Conservation (phyloP, 2,888 invertebrate species). For the Rhabditoides inermis region DNA sequence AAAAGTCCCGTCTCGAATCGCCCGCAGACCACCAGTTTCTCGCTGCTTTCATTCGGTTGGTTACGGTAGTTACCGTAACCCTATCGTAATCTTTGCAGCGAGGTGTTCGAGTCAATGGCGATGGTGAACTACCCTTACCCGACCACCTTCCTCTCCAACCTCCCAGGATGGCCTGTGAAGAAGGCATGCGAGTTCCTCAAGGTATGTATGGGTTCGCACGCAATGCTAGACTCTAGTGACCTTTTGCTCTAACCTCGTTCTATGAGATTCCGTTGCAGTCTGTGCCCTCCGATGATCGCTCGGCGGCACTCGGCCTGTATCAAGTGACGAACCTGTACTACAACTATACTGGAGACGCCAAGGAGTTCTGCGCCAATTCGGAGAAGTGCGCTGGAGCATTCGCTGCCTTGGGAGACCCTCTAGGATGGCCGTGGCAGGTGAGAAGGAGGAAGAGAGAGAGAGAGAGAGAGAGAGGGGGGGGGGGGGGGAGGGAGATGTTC, state of each 20-base stretch:
- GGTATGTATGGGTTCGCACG: background rate
- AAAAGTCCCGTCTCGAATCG: conserved; percentile 43
- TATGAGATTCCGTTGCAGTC: no score
- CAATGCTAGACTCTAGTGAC: no score
- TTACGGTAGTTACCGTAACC: conserved; percentile 5
- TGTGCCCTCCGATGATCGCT: no score
- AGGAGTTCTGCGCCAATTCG: conserved; percentile 35
- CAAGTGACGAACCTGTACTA: conserved; percentile 31
- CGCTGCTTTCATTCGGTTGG: conserved; percentile 9
- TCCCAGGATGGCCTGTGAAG: conserved; percentile 67
- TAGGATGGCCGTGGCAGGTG: conserved; percentile 49
- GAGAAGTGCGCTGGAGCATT: conserved; percentile 25
- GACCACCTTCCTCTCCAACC: conserved; percentile 66
- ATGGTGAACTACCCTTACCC: conserved; percentile 93
- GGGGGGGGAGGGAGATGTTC: background rate
- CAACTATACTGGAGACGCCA: conserved; percentile 22
- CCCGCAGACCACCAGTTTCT: conserved; percentile 24
- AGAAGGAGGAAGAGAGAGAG: background rate
- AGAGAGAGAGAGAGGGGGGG: background rate
- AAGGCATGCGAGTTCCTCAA: conserved; percentile 58
- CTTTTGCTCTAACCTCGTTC: background rate
- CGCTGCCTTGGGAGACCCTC: conserved; percentile 35
- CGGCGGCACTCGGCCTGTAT: no score
- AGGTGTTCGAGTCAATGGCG: conserved; percentile 63
- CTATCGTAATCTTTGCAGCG: background rate